These are phyloP conservation scores for Naso thynnoides DNA, from an alignment of 2,797 vertebrate species.

Conservation along the genomic window DNA sequence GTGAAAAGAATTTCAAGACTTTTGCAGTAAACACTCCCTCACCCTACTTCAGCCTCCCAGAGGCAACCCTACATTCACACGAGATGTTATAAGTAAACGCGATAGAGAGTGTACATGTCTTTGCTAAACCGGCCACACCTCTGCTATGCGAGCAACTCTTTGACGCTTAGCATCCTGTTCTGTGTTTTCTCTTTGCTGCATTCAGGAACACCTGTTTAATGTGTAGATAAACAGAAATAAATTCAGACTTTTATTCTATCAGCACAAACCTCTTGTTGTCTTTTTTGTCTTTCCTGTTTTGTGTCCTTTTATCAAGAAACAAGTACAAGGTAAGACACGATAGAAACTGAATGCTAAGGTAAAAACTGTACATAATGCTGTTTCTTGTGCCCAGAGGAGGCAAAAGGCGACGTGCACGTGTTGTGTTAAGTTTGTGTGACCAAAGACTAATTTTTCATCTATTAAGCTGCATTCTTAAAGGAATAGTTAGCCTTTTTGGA, in stretches of 20 bases:
- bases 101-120: slow-evolving; percentile 81
- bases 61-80: slow-evolving; percentile 70
- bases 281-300: slow-evolving; percentile 52
- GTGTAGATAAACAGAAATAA: slow-evolving; percentile 89
- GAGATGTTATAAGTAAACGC: slow-evolving; percentile 67
- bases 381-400: neutral
- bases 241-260: slow-evolving; percentile 90
- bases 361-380: neutral
- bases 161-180: slow-evolving; percentile 85
- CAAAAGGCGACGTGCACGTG: too few relatives aligned
- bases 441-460: neutral
- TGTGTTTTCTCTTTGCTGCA: slow-evolving; percentile 87
- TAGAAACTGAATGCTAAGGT: neutral
- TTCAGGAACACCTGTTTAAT: slow-evolving; percentile 89
- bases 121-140: slow-evolving; percentile 86
- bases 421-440: too few relatives aligned
- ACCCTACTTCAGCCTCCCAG: slow-evolving; percentile 67
- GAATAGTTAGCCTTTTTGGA: neutral
- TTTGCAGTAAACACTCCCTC: slow-evolving; percentile 69
- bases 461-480: neutral
- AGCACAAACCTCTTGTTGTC: slow-evolving; percentile 69
- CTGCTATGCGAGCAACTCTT: slow-evolving; percentile 83
- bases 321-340: neutral
- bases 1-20: slow-evolving; percentile 70
- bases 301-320: neutral